Evolutionary conservation across 2,888 invertebrate species (phyloP).

Genomic region (Autographa pulchrina): DNA sequence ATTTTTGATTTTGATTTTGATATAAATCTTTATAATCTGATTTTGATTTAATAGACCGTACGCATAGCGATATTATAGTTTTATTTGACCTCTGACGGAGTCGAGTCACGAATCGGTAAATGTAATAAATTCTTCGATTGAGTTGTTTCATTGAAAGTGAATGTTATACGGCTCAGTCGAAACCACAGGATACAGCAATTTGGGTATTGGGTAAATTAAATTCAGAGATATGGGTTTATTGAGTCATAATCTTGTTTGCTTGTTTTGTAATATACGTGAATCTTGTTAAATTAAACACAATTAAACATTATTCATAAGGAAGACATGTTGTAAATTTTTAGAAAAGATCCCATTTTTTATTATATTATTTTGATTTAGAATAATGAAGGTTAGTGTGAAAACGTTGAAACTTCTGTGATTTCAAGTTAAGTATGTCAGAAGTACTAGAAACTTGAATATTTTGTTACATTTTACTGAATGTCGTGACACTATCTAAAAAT

Average conservation of each 20-base stretch:
- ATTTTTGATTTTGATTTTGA: too few species aligned
- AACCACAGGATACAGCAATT: slow-evolving; percentile 48
- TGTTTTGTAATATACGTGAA: not conserved
- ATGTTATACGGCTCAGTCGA: slow-evolving; percentile 44
- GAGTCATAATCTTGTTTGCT: slow-evolving; percentile 24
- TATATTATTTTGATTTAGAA: too few species aligned
- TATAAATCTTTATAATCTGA: slow-evolving; percentile 44
- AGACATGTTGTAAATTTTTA: too few species aligned
- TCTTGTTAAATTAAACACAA: not conserved
- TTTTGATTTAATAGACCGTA: slow-evolving; percentile 55
- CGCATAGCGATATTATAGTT: slow-evolving; percentile 48
- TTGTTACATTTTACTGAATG: slow-evolving; percentile 13
- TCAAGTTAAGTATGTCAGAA: slow-evolving; percentile 6
- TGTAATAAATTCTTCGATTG: slow-evolving; percentile 63
- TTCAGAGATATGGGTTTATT: slow-evolving; percentile 22
- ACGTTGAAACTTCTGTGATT: slow-evolving; percentile 5
- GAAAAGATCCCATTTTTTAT: too few species aligned
- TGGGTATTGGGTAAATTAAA: slow-evolving; percentile 41
- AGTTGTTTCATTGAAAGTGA: slow-evolving; percentile 62
- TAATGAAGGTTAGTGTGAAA: not conserved
- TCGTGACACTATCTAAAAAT: slow-evolving; percentile 22
- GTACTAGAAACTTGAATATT: slow-evolving; percentile 9
- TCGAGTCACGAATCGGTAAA: slow-evolving; percentile 61
- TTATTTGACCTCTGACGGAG: slow-evolving; percentile 56
- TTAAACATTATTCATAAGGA: not conserved